Conservation (phyloP, 2,113 vertebrate genomes). For the Ginglymostoma cirratum region DNA sequence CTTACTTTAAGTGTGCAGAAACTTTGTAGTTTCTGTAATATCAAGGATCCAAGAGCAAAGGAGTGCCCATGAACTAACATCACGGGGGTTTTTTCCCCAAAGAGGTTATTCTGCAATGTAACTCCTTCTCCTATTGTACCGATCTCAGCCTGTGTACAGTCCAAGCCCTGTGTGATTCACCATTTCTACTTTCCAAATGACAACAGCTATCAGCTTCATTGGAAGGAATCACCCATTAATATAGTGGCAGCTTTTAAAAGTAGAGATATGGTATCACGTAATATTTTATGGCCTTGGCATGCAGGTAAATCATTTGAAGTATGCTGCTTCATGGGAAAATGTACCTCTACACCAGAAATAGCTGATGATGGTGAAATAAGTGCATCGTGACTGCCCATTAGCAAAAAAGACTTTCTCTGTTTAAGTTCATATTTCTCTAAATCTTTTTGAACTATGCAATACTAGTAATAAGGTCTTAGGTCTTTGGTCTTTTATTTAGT, state of each 20-base stretch:
- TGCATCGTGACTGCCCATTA: background rate
- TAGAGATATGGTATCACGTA: background rate
- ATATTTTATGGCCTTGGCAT: background rate
- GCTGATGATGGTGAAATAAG: background rate
- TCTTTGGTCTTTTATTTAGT: background rate
- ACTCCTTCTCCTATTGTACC: background rate
- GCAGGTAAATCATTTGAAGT: background rate
- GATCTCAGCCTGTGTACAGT: too few species aligned
- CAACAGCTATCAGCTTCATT: background rate
- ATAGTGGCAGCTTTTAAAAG: background rate
- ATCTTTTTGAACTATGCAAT: background rate
- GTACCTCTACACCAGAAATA: background rate
- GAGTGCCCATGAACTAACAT: background rate
- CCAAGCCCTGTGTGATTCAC: background rate
- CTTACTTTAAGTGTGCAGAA: background rate
- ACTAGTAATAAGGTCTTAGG: too few species aligned
- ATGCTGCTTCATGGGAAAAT: background rate
- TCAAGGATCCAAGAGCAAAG: background rate
- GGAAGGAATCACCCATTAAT: background rate
- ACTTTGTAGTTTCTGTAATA: background rate
- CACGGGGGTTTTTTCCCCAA: background rate
- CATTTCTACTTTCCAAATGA: background rate
- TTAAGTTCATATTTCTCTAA: background rate
- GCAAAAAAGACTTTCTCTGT: background rate
- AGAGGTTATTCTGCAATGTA: background rate